These are phyloP conservation scores for Megalurothrips usitatus DNA, from an alignment of 2,888 invertebrate genomes.

Conservation along the genomic window DNA sequence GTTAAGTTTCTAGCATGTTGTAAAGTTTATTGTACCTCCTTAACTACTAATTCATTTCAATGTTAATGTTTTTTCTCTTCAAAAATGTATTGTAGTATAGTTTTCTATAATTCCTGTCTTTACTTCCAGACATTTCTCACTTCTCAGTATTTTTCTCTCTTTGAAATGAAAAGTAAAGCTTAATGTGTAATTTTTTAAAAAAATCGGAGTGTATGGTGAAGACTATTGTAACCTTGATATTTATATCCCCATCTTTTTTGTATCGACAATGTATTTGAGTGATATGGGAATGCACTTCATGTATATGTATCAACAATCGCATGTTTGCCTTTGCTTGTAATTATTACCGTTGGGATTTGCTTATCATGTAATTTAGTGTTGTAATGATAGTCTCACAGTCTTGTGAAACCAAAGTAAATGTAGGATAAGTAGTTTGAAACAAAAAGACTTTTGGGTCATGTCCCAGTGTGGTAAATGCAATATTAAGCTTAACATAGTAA, in stretches of 20 bases:
- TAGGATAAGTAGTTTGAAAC: not conserved
- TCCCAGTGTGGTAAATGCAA: not conserved
- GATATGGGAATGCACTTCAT: not conserved
- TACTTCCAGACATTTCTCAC: not conserved
- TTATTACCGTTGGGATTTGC: not conserved
- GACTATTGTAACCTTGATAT: not conserved
- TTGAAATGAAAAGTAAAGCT: not conserved
- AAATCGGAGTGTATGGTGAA: not conserved
- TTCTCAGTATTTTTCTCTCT: not conserved
- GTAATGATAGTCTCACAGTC: not conserved
- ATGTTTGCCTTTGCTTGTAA: not conserved
- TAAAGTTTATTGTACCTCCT: conserved; percentile 5
- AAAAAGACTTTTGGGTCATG: not conserved
- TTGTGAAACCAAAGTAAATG: conserved; percentile 2
- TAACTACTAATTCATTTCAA: not conserved
- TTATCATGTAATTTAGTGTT: conserved; percentile 3
- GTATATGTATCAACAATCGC: not conserved
- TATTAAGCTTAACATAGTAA: conserved; percentile 15
- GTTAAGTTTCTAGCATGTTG: conserved; percentile 20
- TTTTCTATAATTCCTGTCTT: not conserved
- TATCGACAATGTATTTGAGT: not conserved
- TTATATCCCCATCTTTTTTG: not conserved
- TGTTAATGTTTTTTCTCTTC: not conserved
- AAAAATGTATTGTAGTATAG: not conserved
- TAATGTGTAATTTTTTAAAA: not conserved